Base-by-base conservation (phyloP, 2,113 vertebrate genomes). In the Vulpes vulpes region DNA sequence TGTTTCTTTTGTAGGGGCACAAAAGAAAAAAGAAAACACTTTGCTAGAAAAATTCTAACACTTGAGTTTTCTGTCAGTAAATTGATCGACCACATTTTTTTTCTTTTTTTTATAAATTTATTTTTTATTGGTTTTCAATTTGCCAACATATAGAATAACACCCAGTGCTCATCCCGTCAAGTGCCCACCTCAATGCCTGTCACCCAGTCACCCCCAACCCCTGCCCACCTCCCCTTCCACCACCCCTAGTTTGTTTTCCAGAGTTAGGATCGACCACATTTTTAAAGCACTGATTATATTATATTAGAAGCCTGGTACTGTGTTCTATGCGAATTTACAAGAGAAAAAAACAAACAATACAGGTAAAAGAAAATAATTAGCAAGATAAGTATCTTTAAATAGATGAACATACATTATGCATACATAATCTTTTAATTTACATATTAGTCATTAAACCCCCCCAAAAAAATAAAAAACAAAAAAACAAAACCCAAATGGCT, bases 11-110 rank as follows among this genome's bases (percentile, higher is more conserved):
- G 19, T 20, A 79, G 14, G 32, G 12, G 64, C 35, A 78, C 35
- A 92, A 94, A 96, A 43, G 53, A 87, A 93, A 90, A 93, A 8
- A 93, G 43, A 88, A 95, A 92, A 92, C 32, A n/a, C 14, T 38
- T 92, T 94, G 43, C 32, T 96, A 86, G 94, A 74, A 89, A 95
- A 74, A 89, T 53, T 92, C 3, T 71, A 94, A 95, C 69, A 90
- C 27, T 65, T 65, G 51, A 91, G n/a, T 35, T 95, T 60, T 78
- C 27, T 25, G 19, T 35, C 74, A 62, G 16, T 57, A 80, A 95
- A 81, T 16, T 55, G 32, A 80, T 67, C n/a, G 73, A 27, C 14
- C 17, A 43, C 22, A 80, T 76, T 91, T 79, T 76, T 43, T 43
- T 43, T 43, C 43, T 43, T 43, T 43, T 43, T 43, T 43, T 43